These are phyloP conservation scores for Dasypolia templi DNA, from an alignment of 2,888 invertebrate genomes.

Conservation along the genomic window DNA sequence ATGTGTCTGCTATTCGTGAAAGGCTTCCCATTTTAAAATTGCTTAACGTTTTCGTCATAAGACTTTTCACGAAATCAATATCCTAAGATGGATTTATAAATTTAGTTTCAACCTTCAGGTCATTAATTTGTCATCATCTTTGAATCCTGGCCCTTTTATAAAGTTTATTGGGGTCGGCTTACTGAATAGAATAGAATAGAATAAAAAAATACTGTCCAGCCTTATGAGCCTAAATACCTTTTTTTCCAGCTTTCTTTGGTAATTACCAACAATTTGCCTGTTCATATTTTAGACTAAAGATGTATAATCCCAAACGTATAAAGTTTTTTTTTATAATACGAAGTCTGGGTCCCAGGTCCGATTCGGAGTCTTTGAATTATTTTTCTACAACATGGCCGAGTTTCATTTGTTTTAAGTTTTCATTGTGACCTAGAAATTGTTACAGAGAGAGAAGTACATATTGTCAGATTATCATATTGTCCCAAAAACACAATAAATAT, in stretches of 20 bases:
- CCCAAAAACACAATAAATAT: neutral
- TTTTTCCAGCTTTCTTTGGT: neutral
- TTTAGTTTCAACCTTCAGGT: no score
- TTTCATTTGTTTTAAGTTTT: neutral
- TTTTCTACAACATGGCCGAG: neutral
- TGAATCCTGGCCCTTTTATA: neutral
- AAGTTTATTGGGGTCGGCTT: conserved; percentile 5
- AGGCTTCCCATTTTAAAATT: no score
- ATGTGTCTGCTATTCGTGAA: no score
- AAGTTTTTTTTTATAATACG: neutral
- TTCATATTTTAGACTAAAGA: no score
- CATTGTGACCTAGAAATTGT: neutral
- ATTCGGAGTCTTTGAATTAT: neutral
- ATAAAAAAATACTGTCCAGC: no score
- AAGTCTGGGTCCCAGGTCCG: neutral
- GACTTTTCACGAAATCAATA: no score
- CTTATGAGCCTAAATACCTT: neutral
- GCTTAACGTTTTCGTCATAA: no score
- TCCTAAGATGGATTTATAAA: no score
- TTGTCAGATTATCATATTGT: no score
- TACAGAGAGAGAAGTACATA: neutral
- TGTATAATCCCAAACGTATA: neutral
- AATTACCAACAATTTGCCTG: no score
- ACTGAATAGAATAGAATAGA: no score
- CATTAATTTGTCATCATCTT: neutral